Percentiles rank a stretch among this genome's conserved stretches.
phyloP scores from a whole-genome alignment of 2,113 vertebrate genomes.

The Leptosomus discolor region DNA sequence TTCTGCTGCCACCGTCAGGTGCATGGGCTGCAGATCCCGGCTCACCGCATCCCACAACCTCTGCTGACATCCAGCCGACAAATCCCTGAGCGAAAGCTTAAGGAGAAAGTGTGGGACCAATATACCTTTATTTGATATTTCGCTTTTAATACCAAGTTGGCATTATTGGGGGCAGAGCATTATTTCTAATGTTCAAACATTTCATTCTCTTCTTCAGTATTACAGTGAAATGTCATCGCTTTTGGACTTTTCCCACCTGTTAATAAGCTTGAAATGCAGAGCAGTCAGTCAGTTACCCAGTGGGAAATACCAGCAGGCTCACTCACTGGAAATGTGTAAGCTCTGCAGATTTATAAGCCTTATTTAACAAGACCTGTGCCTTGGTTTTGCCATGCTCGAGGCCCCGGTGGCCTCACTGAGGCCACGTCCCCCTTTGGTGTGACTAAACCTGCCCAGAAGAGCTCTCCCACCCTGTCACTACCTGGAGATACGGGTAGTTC shows the following conservation, averaged over 20 bases:
- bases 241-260: neutral
- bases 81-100: neutral
- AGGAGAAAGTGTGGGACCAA: neutral
- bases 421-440: neutral
- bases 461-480: neutral
- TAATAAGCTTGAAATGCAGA: neutral
- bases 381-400: rapidly evolving
- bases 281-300: neutral
- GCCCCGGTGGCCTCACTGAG: neutral
- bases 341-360: neutral
- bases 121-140: neutral
- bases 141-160: neutral
- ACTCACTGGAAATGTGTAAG: rapidly evolving
- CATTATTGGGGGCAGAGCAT: neutral
- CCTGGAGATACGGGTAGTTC: neutral
- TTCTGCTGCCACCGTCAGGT: neutral
- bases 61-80: neutral
- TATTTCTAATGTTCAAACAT: neutral
- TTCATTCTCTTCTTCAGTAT: neutral
- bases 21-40: neutral
- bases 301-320: neutral
- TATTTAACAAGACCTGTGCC: neutral
- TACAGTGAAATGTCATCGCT: neutral
- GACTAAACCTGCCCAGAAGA: neutral
- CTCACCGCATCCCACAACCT: neutral